Conservation (phyloP, 2,113 vertebrate species). For the Mormyrus iriodes region DNA sequence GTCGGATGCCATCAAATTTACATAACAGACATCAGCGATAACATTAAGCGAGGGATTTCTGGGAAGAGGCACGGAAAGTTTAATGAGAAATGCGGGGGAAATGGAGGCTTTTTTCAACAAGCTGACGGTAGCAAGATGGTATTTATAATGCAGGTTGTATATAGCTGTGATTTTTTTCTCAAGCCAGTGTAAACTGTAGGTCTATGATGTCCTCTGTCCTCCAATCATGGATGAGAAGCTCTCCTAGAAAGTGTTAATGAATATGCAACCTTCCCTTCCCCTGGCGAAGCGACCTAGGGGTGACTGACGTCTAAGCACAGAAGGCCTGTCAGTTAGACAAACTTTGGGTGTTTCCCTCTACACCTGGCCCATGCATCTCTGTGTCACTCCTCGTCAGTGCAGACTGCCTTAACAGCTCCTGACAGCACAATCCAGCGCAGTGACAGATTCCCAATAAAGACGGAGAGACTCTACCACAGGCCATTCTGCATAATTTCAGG, state of each 20-base stretch:
- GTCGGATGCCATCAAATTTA: not conserved
- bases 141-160: not conserved
- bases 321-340: not conserved
- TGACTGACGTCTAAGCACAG: not conserved
- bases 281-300: not conserved
- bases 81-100: not conserved
- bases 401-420: not conserved
- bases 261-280: not conserved
- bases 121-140: not conserved
- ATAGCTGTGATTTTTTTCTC: not conserved
- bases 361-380: not conserved
- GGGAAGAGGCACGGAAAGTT: not conserved
- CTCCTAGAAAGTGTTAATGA: not conserved
- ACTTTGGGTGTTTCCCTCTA: not conserved
- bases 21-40: not conserved
- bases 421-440: not conserved
- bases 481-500: not conserved
- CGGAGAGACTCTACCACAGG: not conserved
- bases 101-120: not conserved
- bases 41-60: not conserved
- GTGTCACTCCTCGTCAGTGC: not conserved
- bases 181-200: not conserved
- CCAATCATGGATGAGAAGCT: not conserved
- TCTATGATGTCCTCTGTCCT: not conserved
- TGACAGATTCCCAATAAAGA: not conserved